phyloP scores from a whole-genome alignment of 2,113 vertebrate species.

The Crotalus helleri region DNA sequence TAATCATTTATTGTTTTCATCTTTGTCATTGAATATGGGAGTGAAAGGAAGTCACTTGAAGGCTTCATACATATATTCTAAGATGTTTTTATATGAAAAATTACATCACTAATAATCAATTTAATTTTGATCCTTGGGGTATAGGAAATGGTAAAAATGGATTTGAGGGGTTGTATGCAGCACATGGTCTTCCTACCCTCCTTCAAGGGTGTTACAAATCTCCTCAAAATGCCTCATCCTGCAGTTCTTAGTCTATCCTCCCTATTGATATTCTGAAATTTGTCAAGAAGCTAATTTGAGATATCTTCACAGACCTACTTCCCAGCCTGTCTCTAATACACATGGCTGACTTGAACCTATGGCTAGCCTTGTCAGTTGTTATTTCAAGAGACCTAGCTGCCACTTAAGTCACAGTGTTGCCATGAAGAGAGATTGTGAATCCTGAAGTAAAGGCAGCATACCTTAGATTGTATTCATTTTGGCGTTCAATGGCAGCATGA shows the following conservation, averaged over 20 bases:
- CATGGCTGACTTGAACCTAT: not conserved
- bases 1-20: not conserved
- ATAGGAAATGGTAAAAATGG: not conserved
- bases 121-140: not conserved
- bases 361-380: not conserved
- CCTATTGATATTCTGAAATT: not conserved
- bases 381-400: not conserved
- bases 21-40: not conserved
- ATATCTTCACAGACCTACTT: not conserved
- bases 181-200: not conserved
- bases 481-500: conserved; percentile 85
- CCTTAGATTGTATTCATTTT: conserved; percentile 88
- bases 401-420: not conserved
- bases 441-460: conserved; percentile 32
- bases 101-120: not conserved
- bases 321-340: not conserved
- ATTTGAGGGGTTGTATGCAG: not conserved
- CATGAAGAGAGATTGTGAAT: not conserved
- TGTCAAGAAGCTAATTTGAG: not conserved
- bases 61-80: not conserved
- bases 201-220: not conserved
- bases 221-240: not conserved
- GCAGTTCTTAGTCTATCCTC: not conserved
- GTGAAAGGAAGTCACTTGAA: not conserved
- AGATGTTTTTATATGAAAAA: not conserved